Base-by-base conservation (phyloP, 2,888 invertebrate species). In the Monoplex corrugatus region DNA sequence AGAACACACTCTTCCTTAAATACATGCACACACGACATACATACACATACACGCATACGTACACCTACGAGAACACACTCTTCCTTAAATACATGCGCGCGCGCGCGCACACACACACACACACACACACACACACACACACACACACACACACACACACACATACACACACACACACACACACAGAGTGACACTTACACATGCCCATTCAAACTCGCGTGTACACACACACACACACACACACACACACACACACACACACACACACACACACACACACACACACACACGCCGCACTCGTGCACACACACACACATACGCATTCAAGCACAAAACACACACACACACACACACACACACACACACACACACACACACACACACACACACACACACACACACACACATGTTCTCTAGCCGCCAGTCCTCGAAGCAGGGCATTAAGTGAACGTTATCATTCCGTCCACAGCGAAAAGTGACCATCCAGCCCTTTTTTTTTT, bases 361-460 rank as follows among this genome's bases (percentile, higher is more conserved):
- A 72, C 72, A 78, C 72, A 72, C 72, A 72, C 72, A 38, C 72
- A 38, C 72, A 72, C 72, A 78, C 72, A 72, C 72, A 72, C 35
- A 72, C 72, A 72, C 72, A 72, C 72, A 78, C 72, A 72, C 72
- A 72, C 72, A 72, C 72, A 35, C 72, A 72, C 72, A 2, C 6
- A 43, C 78, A 0, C 78, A 38, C 78, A 40, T 40, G 40, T 32
- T 5, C 32, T 10, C 28, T 43, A 13, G 40, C 43, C 40, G 28
- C 78, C 40, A 43, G 43, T 19, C 78, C 28, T 19, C 8, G 10
- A 8, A 50, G 10, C 50, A 50, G n/a, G n/a, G n/a, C n/a, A n/a
- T n/a, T n/a, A n/a, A n/a, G n/a, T n/a, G n/a, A n/a, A n/a, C n/a
- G n/a, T n/a, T n/a, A n/a, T n/a, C n/a, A n/a, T n/a, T n/a, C n/a